Percentiles rank a stretch among this genome's conserved stretches.
Evolutionary conservation across 2,113 vertebrate species (phyloP).

Genomic region (Triplophysa rosa): DNA sequence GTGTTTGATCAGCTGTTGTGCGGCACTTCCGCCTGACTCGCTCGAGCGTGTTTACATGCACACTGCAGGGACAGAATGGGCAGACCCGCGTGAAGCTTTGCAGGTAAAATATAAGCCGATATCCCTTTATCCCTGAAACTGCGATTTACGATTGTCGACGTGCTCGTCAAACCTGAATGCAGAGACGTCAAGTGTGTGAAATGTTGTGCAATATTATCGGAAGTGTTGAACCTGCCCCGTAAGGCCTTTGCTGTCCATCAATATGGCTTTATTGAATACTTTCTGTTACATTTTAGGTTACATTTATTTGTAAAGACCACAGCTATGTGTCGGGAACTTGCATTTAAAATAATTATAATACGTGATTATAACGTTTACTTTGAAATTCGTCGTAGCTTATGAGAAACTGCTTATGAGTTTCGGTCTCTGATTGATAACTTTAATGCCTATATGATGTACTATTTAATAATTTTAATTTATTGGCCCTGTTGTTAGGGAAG

Average conservation of each 20-base stretch:
- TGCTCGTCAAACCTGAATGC: not conserved
- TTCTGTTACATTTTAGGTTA: not conserved
- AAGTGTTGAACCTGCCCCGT: constrained; percentile 16
- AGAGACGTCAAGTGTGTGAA: not conserved
- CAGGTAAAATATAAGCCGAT: constrained; percentile 35
- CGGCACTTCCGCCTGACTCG: constrained; percentile 47
- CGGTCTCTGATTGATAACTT: not conserved
- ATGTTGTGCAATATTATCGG: not conserved
- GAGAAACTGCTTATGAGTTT: not conserved
- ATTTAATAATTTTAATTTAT: no score
- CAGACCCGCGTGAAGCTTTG: constrained; percentile 20
- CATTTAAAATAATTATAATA: not conserved
- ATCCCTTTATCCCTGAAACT: not conserved
- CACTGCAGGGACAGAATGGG: constrained; percentile 50
- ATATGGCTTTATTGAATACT: not conserved
- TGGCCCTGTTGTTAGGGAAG: not conserved
- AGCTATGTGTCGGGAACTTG: not conserved
- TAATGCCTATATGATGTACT: no score
- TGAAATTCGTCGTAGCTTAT: not conserved
- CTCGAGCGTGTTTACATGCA: constrained; percentile 51
- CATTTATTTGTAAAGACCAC: not conserved
- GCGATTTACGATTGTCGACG: not conserved
- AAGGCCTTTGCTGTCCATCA: constrained; percentile 16
- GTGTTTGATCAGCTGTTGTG: constrained; percentile 45
- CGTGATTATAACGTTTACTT: not conserved